phyloP scores from a whole-genome alignment of 2,888 invertebrate genomes.

The Isotomurus palustris region DNA sequence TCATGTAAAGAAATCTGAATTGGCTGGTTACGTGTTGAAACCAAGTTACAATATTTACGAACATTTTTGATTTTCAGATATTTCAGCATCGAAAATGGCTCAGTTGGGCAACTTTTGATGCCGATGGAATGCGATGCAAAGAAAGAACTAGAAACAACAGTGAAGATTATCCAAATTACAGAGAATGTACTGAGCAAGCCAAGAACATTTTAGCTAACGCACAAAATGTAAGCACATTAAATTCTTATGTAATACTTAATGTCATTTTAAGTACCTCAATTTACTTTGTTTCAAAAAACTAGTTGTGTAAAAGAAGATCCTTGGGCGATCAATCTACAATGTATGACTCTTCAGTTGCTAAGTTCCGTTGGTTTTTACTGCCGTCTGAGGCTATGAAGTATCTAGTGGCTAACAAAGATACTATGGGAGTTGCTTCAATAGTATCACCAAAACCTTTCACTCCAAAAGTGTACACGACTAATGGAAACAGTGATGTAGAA shows the following conservation, averaged over 20 bases:
- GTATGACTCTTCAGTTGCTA: constrained; percentile 61
- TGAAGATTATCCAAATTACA: constrained; percentile 60
- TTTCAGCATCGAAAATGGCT: constrained; percentile 79
- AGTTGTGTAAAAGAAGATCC: constrained; percentile 67
- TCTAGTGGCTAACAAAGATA: constrained; percentile 48
- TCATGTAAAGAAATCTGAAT: constrained; percentile 51
- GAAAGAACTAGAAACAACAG: constrained; percentile 55
- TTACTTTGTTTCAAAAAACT: too few species aligned
- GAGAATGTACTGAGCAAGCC: constrained; percentile 73
- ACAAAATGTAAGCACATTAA: constrained; percentile 54
- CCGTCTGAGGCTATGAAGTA: constrained; percentile 80
- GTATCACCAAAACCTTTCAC: constrained; percentile 30
- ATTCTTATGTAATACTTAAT: not conserved
- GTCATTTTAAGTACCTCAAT: not conserved
- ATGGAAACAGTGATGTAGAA: constrained; percentile 6
- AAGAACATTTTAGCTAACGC: constrained; percentile 71
- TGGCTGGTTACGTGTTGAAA: not conserved
- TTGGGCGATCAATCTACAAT: constrained; percentile 68
- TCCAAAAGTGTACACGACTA: constrained; percentile 14
- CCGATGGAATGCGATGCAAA: constrained; percentile 69
- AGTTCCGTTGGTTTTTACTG: constrained; percentile 80
- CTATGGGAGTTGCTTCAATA: constrained; percentile 6
- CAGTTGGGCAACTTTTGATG: constrained; percentile 67
- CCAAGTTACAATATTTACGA: not conserved
- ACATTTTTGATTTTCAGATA: not conserved